Evolutionary conservation across 2,888 invertebrate species (phyloP).

Genomic region (Pediacus dermestoides): DNA sequence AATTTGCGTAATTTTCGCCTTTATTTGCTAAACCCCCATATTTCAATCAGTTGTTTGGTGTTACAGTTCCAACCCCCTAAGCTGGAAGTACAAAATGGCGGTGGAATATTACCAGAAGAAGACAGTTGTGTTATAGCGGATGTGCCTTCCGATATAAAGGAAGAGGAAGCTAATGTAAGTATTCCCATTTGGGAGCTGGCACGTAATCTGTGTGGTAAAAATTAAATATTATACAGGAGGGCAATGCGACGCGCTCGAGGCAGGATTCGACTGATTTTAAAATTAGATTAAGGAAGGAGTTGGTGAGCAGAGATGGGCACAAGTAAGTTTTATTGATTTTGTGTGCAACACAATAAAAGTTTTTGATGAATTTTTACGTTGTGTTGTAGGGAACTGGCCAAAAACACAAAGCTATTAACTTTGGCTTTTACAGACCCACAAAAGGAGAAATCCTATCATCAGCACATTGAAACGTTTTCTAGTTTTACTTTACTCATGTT

Average conservation of each 20-base stretch:
- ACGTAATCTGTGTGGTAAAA: too few species aligned
- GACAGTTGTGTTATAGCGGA: conserved; percentile 50
- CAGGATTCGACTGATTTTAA: conserved; percentile 79
- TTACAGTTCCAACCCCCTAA: conserved; percentile 47
- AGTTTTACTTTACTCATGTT: conserved; percentile 63
- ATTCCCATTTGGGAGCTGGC: too few species aligned
- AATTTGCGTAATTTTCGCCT: too few species aligned
- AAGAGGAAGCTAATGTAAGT: conserved; percentile 47
- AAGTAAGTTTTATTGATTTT: conserved; percentile 56
- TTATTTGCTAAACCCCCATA: too few species aligned
- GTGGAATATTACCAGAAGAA: conserved; percentile 47
- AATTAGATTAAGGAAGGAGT: conserved; percentile 74
- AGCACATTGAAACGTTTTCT: conserved; percentile 63
- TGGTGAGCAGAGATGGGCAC: conserved; percentile 79
- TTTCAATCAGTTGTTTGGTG: too few species aligned
- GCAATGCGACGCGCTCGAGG: conserved; percentile 55
- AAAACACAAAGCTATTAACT: conserved; percentile 63
- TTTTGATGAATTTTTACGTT: conserved; percentile 10
- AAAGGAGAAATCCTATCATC: conserved; percentile 65
- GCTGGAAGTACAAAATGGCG: conserved; percentile 50
- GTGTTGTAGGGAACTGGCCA: conserved; percentile 58
- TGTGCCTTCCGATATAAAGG: conserved; percentile 46
- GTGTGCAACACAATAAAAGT: background rate
- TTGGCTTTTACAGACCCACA: conserved; percentile 64
- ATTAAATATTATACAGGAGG: conserved; percentile 34